Conservation (phyloP, 2,888 invertebrate genomes). For the Shargacucullia verbasci region DNA sequence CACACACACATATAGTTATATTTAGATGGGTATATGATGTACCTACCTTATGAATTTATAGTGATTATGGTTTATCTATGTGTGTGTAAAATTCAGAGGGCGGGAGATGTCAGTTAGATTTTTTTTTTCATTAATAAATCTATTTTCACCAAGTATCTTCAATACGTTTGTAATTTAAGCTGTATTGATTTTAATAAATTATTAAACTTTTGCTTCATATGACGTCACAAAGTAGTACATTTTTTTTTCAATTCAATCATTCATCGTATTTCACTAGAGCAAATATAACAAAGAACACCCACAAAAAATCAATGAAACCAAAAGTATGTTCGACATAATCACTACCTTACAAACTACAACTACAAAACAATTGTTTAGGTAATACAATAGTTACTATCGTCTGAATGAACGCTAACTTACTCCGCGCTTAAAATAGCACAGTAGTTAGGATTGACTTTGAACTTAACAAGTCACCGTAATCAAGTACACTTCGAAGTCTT, state of each 20-base stretch:
- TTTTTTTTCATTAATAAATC: too few relatives aligned
- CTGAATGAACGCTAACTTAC: conserved; percentile 60
- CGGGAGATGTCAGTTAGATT: too few relatives aligned
- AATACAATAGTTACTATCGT: conserved; percentile 58
- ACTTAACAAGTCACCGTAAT: conserved; percentile 63
- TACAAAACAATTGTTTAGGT: conserved; percentile 54
- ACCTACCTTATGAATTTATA: neutral
- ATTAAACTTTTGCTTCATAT: too few relatives aligned
- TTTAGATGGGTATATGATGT: conserved; percentile 8
- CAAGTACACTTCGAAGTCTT: conserved; percentile 58
- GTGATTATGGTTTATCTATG: neutral
- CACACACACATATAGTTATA: conserved; percentile 36
- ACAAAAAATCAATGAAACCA: conserved; percentile 26
- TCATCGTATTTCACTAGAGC: too few relatives aligned
- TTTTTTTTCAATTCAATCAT: too few relatives aligned
- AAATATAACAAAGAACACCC: neutral
- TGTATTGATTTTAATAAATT: too few relatives aligned
- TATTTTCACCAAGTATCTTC: too few relatives aligned
- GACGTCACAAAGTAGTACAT: too few relatives aligned
- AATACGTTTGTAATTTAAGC: too few relatives aligned
- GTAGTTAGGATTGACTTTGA: conserved; percentile 67
- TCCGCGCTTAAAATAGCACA: conserved; percentile 62
- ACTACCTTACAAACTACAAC: conserved; percentile 47
- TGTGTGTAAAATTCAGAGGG: too few relatives aligned
- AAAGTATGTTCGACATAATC: conserved; percentile 29